Conservation (phyloP, 2,888 invertebrate genomes). For the Dryomyza anilis region DNA sequence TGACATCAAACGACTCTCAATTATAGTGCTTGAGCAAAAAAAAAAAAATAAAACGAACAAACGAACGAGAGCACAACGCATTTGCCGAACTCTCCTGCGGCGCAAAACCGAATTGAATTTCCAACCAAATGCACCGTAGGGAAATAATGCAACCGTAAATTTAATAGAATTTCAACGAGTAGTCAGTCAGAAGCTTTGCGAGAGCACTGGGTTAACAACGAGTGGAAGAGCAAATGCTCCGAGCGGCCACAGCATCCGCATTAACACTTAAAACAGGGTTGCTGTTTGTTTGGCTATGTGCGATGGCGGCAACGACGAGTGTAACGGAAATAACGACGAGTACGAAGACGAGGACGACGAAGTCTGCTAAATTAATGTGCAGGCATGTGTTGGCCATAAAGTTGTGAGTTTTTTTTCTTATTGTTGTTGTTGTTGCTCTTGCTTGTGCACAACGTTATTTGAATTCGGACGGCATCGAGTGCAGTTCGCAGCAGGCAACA, state of each 20-base stretch:
- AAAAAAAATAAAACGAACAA: conserved; percentile 10
- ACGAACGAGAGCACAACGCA: background rate
- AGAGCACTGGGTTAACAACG: background rate
- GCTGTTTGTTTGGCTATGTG: too few relatives aligned
- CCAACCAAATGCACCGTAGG: conserved; percentile 57
- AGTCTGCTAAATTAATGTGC: conserved; percentile 26
- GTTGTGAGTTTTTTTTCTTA: conserved; percentile 22
- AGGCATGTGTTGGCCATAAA: conserved; percentile 30
- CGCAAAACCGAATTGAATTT: conserved; percentile 60
- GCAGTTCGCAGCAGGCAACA: conserved; percentile 2
- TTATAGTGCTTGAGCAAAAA: conserved; percentile 46
- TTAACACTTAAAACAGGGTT: too few relatives aligned
- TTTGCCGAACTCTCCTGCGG: conserved; percentile 40
- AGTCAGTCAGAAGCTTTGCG: background rate
- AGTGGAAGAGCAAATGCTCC: background rate
- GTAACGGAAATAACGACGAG: background rate
- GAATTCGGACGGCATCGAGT: conserved; percentile 18
- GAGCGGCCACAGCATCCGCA: too few relatives aligned
- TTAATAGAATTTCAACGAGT: background rate
- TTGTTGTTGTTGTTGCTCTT: too few relatives aligned
- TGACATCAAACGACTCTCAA: conserved; percentile 56
- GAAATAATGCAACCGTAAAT: conserved; percentile 47
- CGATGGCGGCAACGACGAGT: background rate
- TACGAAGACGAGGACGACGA: conserved; percentile 2
- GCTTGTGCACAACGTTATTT: too few relatives aligned